Base-by-base conservation (phyloP, 2,113 vertebrate genomes). In the Phyllopteryx taeniolatus region DNA sequence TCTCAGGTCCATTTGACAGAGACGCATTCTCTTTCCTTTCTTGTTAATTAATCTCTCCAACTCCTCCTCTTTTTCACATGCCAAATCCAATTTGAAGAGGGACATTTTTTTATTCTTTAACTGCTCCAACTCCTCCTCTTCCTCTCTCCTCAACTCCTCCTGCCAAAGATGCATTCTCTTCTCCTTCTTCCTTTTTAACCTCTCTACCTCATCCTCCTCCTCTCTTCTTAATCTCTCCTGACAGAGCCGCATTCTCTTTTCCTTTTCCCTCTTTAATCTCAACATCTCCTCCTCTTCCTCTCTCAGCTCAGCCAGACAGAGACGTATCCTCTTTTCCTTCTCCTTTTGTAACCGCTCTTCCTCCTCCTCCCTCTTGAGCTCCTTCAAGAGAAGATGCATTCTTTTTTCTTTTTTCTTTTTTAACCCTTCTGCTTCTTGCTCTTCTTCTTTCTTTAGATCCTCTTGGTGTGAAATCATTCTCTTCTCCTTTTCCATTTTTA, bases 351-450 rank as follows among this genome's bases (percentile, higher is more conserved):
- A 47, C 2, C 64, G 44, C 14, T 66, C 64, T 15, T 47, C 64
- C 44, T 66, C 44, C 44, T 66, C 64, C 64, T 66, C 64, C 3
- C 64, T 44, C 14, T 47, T 66, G 43, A 47, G n/a, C 13, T 66
- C 64, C 22, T 47, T 44, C 64, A 47, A 44, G 22, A 66, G 44
- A 15, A 47, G 64, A 47, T 13, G 91, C 80, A 96, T 86, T 73
- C 88, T 83, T 67, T 91, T 76, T 17, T 93, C 89, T 3, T 93
- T 93, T 60, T 93, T 93, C 82, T 88, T 85, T 73, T 68, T 88
- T 56, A 95, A 89, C 75, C 72, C 81, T 71, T 62, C 79, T 51
- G 84, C 82, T 85, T 93, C 92, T 49, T 92, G 89, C 33, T 94
- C 78, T 72, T 93, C 90, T 56, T 59, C 77, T 57, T 71, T 74